Conservation (phyloP, 2,797 vertebrate genomes). For the Anguilla obscura region DNA sequence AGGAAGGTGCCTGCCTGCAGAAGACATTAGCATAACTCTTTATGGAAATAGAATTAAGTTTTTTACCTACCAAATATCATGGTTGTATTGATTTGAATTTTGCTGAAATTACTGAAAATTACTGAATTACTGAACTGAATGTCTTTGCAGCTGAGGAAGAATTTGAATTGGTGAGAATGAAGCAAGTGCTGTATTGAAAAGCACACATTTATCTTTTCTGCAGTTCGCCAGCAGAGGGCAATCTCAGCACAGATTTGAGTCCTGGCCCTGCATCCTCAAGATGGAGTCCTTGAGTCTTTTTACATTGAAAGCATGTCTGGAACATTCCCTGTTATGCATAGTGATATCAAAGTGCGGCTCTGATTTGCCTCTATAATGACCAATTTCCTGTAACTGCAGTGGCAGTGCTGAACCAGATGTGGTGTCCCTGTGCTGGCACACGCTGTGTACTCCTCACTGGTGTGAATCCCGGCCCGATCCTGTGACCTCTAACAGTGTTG, state of each 20-base stretch:
- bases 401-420: neutral
- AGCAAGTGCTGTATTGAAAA: too few relatives aligned
- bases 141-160: neutral
- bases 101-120: neutral
- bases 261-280: neutral
- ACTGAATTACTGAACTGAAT: neutral
- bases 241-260: constrained; percentile 26
- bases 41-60: neutral
- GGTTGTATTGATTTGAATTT: neutral
- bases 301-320: neutral
- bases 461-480: neutral
- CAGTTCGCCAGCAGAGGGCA: constrained; percentile 59
- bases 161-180: neutral
- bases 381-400: neutral
- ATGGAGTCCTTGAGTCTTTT: constrained; percentile 11
- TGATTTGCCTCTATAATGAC: neutral
- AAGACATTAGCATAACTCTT: neutral
- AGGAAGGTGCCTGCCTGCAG: neutral
- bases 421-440: neutral
- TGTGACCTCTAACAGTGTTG: neutral
- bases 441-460: neutral
- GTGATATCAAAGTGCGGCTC: neutral
- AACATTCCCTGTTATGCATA: neutral
- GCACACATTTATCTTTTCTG: constrained; percentile 13
- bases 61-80: neutral